phyloP scores from a whole-genome alignment of 2,797 vertebrate genomes.

The Myotis vivesi region DNA sequence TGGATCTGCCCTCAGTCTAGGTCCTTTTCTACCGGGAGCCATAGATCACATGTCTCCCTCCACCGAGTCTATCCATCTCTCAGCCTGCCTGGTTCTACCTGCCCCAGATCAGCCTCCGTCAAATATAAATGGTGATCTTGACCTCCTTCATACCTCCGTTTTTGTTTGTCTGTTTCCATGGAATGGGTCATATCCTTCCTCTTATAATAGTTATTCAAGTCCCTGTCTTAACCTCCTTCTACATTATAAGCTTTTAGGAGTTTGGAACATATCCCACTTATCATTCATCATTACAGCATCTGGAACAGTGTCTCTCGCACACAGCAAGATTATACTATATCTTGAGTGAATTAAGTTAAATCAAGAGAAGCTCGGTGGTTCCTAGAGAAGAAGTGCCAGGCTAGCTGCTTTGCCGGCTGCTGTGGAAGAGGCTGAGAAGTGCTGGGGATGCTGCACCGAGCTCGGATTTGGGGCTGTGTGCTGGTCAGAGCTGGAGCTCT shows the following conservation, averaged over 20 bases:
- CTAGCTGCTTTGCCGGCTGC: not conserved
- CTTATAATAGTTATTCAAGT: not conserved
- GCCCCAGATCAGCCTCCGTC: not conserved
- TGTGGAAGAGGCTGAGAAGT: not conserved
- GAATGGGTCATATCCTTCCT: not conserved
- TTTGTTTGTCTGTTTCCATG: not conserved
- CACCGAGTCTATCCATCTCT: not conserved
- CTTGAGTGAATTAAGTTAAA: not conserved
- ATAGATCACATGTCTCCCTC: not conserved
- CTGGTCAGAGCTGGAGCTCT: not conserved
- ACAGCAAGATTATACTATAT: not conserved
- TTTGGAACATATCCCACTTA: not conserved
- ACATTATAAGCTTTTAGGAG: not conserved
- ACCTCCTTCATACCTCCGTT: not conserved
- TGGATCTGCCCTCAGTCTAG: not conserved
- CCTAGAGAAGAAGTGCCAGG: not conserved
- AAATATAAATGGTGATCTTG: not conserved
- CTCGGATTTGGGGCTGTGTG: not conserved
- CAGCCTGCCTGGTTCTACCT: not conserved
- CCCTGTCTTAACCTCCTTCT: not conserved
- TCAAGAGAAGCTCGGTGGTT: not conserved
- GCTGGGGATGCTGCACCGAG: not conserved
- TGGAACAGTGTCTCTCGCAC: not conserved
- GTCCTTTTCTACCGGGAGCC: not conserved
- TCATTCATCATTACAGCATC: not conserved